phyloP scores from a whole-genome alignment of 2,113 vertebrate species.

The Mus pahari region DNA sequence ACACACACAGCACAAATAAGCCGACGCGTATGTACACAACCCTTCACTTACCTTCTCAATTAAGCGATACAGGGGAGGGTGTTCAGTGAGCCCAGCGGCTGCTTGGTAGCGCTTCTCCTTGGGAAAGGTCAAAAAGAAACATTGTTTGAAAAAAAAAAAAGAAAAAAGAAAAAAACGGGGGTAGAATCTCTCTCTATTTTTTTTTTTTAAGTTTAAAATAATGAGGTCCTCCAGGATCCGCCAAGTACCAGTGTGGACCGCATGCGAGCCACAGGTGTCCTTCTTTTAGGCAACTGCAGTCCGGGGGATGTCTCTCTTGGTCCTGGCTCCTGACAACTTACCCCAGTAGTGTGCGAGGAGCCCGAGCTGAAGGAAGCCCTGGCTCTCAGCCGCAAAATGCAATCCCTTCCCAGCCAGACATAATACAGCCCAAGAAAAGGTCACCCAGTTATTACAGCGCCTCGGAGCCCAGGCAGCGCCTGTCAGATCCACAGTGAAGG shows the following conservation, averaged over 20 bases:
- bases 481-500: constrained; percentile 85
- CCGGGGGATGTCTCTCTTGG: constrained; percentile 83
- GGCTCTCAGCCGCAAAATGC: constrained; percentile 90
- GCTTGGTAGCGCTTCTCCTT: constrained; percentile 89
- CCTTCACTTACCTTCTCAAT: constrained; percentile 92
- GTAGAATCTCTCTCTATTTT: constrained; percentile 76
- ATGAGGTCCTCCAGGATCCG: constrained; percentile 91
- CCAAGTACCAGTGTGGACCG: constrained; percentile 86
- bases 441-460: constrained; percentile 92
- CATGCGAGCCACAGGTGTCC: constrained; percentile 94
- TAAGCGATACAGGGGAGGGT: constrained; percentile 89
- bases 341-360: constrained; percentile 88
- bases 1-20: constrained; percentile 85
- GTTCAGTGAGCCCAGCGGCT: constrained; percentile 86
- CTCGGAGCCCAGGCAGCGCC: constrained; percentile 85
- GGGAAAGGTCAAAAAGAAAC: constrained; percentile 92
- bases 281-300: constrained; percentile 85
- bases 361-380: constrained; percentile 87
- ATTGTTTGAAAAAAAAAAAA: constrained; percentile 84
- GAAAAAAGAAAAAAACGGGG: constrained; percentile 73
- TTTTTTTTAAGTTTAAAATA: constrained; percentile 87
- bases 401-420: constrained; percentile 92
- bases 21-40: constrained; percentile 84
- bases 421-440: constrained; percentile 90
- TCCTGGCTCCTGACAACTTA: constrained; percentile 88